Evolutionary conservation across 2,797 vertebrate genomes (phyloP), one percentile per base, ranked within the genome.

Genomic region (Pangasius krempfi): DNA sequence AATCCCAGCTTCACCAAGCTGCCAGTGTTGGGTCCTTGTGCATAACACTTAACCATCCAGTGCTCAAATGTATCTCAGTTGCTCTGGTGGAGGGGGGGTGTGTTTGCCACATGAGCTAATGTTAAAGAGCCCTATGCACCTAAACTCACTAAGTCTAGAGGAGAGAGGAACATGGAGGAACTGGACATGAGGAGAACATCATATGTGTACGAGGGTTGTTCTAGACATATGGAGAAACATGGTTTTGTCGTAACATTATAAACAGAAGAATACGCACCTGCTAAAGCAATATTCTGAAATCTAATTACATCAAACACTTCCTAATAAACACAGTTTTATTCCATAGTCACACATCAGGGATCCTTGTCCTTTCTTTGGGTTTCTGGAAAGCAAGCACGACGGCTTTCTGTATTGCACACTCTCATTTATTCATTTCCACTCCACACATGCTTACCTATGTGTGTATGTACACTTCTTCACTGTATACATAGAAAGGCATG

Each of bases 401-500:
- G 37, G 72, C 84, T 83, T 89, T 89, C 68, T 94, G 95, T 96
- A 96, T 96, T 96, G 95, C 95, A 96, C 95, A 92, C 95, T 94
- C 95, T 96, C 95, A 96, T 96, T 96, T 96, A 95, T 95, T 96
- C 95, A 94, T 94, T 94, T 95, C 81, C 95, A 95, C 94, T 94
- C 95, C 95, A 95, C 94, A 96, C 96, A 96, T 96, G 96, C 96
- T 96, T 96, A 95, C 94, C 94, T 96, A 96, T 95, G 94, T 96
- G 95, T 96, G 95, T 95, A 95, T 96, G 95, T 95, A 96, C 95
- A 95, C 94, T 95, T 96, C 95, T 95, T 95, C 95, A 95, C 93
- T 91, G 94, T 95, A 96, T 95, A 96, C 96, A 96, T 95, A 95
- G 94, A 94, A 94, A 95, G 92, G 95, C 96, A 96, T 96, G 95